Evolutionary conservation across 1,140 invertebrate genomes (phyloP), one percentile per base, ranked within the genome.

Genomic region (Leguminivora glycinivorella): DNA sequence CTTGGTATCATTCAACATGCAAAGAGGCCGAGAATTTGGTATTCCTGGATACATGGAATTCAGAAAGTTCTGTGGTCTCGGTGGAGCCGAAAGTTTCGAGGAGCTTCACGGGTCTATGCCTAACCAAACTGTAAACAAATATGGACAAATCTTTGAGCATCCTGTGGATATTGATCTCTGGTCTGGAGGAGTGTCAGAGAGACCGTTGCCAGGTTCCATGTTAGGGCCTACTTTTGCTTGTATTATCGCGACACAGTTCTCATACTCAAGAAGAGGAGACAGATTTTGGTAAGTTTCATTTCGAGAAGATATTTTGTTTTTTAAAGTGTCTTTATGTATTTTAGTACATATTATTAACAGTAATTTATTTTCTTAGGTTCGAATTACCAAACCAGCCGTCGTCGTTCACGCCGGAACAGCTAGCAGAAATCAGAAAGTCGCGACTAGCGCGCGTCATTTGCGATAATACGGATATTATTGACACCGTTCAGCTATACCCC

Each of bases 211-310:
- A 9, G 97, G 96, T 43, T 97, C 96, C 38, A 96, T 98, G 94
- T 93, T 98, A 26, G 98, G 98, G 43, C 97, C 98, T 4, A 98
- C 98, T 67, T 99, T 99, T 89, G 96, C 98, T 67, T 99, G 98
- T 83, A 94, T 99, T 58, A 98, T 99, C 76, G 98, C 97, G 26
- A 98, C 98, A 47, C 99, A 99, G 90, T 99, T 99, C 90, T 96
- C 96, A 77, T 96, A 97, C 79, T 94, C 96, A 0, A 94, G 98
- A 80, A 93, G 96, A 73, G 98, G 98, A 60, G 98, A 99, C 88
- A 94, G 98, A 81, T 99, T 98, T 89, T 99, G 98, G 97, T 93
- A 77, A 90, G 84, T 77, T 75, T 43, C 3, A 29, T n/a, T n/a
- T n/a, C n/a, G 4, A 70, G 7, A 14, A 12, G 40, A 17, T 25